These are phyloP conservation scores for Grus americana DNA, from an alignment of 2,113 vertebrate species.

Conservation along the genomic window DNA sequence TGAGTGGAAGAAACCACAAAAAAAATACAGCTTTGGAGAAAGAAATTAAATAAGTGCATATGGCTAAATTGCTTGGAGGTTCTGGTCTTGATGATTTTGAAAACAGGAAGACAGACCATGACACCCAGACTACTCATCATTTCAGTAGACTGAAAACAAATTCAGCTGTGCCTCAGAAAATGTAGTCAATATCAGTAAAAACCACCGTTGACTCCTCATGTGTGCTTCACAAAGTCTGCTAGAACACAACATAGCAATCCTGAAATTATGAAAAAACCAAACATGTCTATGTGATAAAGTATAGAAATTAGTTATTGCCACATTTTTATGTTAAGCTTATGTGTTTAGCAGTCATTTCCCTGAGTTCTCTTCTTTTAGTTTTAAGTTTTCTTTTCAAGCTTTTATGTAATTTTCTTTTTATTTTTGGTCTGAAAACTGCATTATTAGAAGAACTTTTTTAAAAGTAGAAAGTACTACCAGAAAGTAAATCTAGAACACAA, in stretches of 20 bases:
- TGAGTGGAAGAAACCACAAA: neutral
- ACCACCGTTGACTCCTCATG: neutral
- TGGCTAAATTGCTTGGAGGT: neutral
- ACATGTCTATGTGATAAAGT: neutral
- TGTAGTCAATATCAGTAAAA: neutral
- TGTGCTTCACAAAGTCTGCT: neutral
- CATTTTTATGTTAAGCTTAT: neutral
- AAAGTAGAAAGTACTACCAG: neutral
- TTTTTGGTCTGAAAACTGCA: neutral
- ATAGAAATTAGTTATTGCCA: neutral
- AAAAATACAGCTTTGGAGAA: neutral
- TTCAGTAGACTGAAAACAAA: neutral
- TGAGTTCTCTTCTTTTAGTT: neutral
- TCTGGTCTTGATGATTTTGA: neutral
- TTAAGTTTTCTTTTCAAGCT: neutral
- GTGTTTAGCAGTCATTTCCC: neutral
- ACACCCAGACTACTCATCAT: neutral
- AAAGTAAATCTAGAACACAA: too few relatives aligned
- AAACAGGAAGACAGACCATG: neutral
- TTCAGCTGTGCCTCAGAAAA: neutral
- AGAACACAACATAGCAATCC: neutral
- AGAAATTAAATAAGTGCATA: neutral
- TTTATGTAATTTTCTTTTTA: neutral
- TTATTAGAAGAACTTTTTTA: neutral
- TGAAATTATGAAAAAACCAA: neutral